Conservation (phyloP, 2,113 vertebrate genomes). For the Zingel zingel region DNA sequence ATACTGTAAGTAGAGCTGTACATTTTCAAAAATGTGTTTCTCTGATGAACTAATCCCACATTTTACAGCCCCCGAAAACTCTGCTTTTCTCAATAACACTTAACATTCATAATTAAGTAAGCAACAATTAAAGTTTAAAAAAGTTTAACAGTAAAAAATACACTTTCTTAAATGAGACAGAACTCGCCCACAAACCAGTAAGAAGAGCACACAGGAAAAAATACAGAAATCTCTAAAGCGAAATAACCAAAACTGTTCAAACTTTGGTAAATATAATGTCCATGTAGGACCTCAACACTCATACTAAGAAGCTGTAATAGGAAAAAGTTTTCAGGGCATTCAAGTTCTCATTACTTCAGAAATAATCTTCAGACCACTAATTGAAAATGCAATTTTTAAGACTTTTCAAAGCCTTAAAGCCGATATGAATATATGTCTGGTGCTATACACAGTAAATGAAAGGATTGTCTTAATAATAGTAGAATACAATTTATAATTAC, state of each 20-base stretch:
- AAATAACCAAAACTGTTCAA: background rate
- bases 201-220: background rate
- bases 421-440: slow-evolving; percentile 1
- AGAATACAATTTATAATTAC: slow-evolving; percentile 12
- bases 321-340: background rate
- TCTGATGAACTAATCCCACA: background rate
- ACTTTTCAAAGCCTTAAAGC: slow-evolving; percentile 18
- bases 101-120: slow-evolving; percentile 1
- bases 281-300: background rate
- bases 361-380: background rate
- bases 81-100: background rate
- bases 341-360: background rate
- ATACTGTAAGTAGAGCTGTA: background rate
- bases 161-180: too few relatives aligned
- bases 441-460: background rate
- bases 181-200: background rate
- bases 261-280: background rate
- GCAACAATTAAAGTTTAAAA: background rate
- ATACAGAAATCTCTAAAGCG: background rate
- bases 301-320: background rate
- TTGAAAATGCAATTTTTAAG: background rate
- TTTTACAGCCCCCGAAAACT: background rate
- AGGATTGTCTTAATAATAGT: background rate
- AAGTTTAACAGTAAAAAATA: background rate
- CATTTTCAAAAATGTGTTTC: background rate